A percentile compares a stretch with the other conserved stretches of the same genome.
Conservation (phyloP, 2,797 vertebrate species). For the Anolis apletophallus region DNA sequence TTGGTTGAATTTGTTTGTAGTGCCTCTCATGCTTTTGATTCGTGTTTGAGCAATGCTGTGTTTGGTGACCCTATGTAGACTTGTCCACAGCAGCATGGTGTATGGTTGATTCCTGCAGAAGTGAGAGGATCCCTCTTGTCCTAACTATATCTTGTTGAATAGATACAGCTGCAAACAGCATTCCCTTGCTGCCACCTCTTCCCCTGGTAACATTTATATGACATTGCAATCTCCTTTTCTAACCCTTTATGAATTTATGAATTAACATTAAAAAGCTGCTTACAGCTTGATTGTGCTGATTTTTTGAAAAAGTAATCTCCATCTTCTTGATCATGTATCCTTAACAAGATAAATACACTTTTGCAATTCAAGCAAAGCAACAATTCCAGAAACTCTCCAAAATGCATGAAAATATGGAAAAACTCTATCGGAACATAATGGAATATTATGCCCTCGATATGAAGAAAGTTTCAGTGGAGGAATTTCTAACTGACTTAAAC, state of each 20-base stretch:
- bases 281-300: neutral
- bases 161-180: neutral
- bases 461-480: constrained; percentile 95
- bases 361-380: constrained; percentile 85
- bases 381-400: constrained; percentile 88
- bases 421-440: constrained; percentile 87
- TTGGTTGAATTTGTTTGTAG: too few relatives aligned
- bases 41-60: too few relatives aligned
- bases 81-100: too few relatives aligned
- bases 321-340: constrained; percentile 53
- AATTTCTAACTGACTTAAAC: constrained; percentile 92
- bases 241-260: neutral
- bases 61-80: too few relatives aligned
- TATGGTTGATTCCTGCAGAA: too few relatives aligned
- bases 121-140: too few relatives aligned
- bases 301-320: constrained; percentile 26
- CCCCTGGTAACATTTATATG: neutral
- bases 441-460: constrained; percentile 89
- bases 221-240: neutral
- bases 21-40: too few relatives aligned
- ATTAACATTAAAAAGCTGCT: too few relatives aligned
- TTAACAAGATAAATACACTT: constrained; percentile 83
- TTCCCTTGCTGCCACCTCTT: neutral
- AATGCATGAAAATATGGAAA: constrained; percentile 91
- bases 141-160: too few relatives aligned